These are phyloP conservation scores for Scaeva pyrastri DNA, from an alignment of 2,888 invertebrate species.

Conservation along the genomic window DNA sequence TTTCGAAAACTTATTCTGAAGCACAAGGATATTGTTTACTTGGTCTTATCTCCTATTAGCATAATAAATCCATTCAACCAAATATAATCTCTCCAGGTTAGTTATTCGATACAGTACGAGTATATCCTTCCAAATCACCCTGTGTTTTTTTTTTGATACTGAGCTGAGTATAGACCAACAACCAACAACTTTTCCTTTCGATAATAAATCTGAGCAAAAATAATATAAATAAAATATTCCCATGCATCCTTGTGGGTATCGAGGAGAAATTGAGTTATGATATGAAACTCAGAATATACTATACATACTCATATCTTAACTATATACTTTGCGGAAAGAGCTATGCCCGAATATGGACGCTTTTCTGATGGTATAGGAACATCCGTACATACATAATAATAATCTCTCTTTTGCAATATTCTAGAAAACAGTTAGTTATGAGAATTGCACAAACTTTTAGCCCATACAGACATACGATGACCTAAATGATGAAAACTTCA, in stretches of 20 bases:
- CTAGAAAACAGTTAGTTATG: conserved; percentile 13
- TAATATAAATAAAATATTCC: conserved; percentile 40
- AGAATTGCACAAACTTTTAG: conserved; percentile 59
- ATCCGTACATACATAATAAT: conserved; percentile 32
- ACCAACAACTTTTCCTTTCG: conserved; percentile 3
- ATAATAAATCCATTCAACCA: conserved; percentile 9
- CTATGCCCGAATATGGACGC: neutral
- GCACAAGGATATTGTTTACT: neutral
- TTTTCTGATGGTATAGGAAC: neutral
- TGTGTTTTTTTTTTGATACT: neutral
- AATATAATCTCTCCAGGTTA: neutral
- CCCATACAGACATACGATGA: conserved; percentile 26
- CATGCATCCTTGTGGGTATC: conserved; percentile 52
- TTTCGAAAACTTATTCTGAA: neutral
- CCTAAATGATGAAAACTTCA: conserved; percentile 12
- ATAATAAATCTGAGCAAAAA: conserved; percentile 34
- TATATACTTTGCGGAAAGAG: too few relatives aligned
- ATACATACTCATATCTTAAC: neutral
- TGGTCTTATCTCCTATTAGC: conserved; percentile 1
- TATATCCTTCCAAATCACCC: neutral
- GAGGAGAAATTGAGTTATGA: conserved; percentile 48
- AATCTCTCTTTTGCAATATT: conserved; percentile 43
- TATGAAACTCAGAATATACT: conserved; percentile 10
- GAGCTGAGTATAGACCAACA: neutral
- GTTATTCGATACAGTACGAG: neutral